phyloP scores from a whole-genome alignment of 1,140 invertebrate genomes.

The Teleopsis dalmanni region DNA sequence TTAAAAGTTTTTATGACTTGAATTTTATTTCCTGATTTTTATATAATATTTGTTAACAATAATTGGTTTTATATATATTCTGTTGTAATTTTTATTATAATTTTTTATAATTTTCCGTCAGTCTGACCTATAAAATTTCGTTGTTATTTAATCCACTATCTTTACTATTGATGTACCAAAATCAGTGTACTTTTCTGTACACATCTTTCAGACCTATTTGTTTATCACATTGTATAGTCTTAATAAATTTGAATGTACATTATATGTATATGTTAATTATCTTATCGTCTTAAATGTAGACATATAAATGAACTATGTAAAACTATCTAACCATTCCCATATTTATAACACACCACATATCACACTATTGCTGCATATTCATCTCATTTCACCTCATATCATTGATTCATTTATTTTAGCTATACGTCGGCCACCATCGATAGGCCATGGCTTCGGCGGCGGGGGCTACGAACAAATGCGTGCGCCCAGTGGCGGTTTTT shows the following conservation, averaged over 20 bases:
- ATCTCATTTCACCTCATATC: too few relatives aligned
- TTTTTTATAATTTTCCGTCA: too few relatives aligned
- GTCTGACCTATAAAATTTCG: neutral
- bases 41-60: too few relatives aligned
- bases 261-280: neutral
- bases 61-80: too few relatives aligned
- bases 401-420: constrained; percentile 45
- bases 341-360: too few relatives aligned
- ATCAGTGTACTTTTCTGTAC: neutral
- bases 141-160: neutral
- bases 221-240: neutral
- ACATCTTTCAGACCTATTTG: neutral
- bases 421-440: constrained; percentile 35
- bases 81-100: too few relatives aligned
- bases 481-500: constrained; percentile 21
- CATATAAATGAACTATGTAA: too few relatives aligned
- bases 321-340: too few relatives aligned
- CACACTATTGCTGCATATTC: too few relatives aligned
- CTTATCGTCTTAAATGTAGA: too few relatives aligned
- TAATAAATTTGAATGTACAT: neutral
- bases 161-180: neutral
- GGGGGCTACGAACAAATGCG: constrained; percentile 19
- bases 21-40: too few relatives aligned
- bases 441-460: constrained; percentile 27
- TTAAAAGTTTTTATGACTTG: too few relatives aligned